Base-by-base conservation (phyloP, 2,797 vertebrate genomes). In the Xyrichtys novacula region DNA sequence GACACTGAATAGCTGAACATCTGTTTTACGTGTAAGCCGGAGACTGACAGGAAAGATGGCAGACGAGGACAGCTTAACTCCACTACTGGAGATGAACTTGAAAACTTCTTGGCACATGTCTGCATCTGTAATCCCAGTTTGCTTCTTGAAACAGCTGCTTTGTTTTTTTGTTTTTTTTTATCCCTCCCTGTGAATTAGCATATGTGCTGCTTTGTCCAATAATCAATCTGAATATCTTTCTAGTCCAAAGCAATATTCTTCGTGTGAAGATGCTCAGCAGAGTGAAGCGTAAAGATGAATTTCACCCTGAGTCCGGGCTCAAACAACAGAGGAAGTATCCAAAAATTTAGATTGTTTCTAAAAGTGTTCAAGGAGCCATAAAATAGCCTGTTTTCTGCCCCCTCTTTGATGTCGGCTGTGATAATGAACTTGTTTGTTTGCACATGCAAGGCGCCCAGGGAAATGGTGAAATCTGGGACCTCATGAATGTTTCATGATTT, bases 401-500 rank as follows among this genome's bases (percentile, higher is more conserved):
- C 19, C 20, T 39, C 74, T 89, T 84, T 88, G 84, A 88, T 71
- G 81, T 86, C 71, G 76, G 61, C 29, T 19, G 76, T 64, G 76
- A 77, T 89, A 85, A 91, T 87, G 76, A 86, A 85, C 81, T 86
- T 85, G 86, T 88, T 89, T 89, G 84, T 89, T 88, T 87, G 72
- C 59, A 42, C 68, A 56, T 54, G 56, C 75, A 32, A 32, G 72
- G 68, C 66, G 57, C 60, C 73, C 6, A 3, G 78, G 81, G 81
- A 31, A 74, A 64, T 22, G 42, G 62, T 6, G n/a, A 40, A 73
- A 80, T 71, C 70, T 65, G 65, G 85, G 73, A 77, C 87, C 78
- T 72, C 83, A 89, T 89, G 85, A 88, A 91, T 89, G 73, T 88
- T 91, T 88, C 83, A 88, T 85, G 80, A 64, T 74, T 80, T 83